Conservation (phyloP, 1,140 invertebrate genomes). For the Panulirus ornatus region DNA sequence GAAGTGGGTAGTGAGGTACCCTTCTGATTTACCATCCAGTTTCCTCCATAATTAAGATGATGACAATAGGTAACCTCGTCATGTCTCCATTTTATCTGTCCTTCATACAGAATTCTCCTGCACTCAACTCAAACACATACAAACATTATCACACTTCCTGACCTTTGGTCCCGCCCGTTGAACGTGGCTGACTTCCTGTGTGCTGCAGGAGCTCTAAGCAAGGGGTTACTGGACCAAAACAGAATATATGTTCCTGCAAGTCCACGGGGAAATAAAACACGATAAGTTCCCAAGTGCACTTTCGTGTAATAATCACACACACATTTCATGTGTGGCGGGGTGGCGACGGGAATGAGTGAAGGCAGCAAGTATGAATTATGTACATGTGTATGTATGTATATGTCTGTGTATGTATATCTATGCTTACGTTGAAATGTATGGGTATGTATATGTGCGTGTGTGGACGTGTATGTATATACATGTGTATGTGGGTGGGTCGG, state of each 20-base stretch:
- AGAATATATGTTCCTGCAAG: not conserved
- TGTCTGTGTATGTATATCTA: not conserved
- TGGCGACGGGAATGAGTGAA: no score
- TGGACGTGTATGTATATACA: not conserved
- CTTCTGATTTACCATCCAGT: no score
- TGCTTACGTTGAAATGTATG: not conserved
- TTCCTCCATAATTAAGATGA: no score
- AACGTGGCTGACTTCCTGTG: no score
- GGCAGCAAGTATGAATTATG: no score
- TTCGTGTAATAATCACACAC: not conserved
- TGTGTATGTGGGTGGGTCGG: not conserved
- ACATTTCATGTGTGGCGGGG: no score
- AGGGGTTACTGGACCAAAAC: not conserved
- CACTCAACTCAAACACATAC: no score
- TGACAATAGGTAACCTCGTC: no score
- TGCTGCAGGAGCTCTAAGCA: not conserved
- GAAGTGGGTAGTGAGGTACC: no score
- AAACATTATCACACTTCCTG: not conserved
- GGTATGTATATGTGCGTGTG: not conserved
- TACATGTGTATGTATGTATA: not conserved
- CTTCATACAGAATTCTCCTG: not conserved
- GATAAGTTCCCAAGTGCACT: no score
- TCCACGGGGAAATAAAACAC: no score
- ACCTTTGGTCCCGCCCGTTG: no score
- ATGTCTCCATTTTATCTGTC: not conserved